Evolutionary conservation across 2,797 vertebrate species (phyloP).

Genomic region (Sebastes vulpes): DNA sequence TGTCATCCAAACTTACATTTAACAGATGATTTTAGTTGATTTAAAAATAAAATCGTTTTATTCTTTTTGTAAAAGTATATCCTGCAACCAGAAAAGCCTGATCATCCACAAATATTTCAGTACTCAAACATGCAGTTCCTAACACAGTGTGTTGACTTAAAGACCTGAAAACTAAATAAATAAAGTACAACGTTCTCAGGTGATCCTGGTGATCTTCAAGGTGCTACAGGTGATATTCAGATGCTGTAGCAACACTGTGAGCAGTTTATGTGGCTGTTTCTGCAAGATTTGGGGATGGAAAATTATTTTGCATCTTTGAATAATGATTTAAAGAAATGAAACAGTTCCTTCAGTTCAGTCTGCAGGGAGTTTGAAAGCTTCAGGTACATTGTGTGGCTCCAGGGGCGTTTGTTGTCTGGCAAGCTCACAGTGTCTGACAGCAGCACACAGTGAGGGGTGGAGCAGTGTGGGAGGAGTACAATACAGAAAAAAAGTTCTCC

Average conservation of each 20-base stretch:
- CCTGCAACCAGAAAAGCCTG: background rate
- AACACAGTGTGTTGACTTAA: background rate
- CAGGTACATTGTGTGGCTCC: background rate
- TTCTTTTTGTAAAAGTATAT: background rate
- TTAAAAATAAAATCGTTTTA: background rate
- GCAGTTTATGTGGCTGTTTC: background rate
- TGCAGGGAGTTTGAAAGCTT: background rate
- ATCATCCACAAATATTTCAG: background rate
- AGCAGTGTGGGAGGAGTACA: constrained; percentile 58
- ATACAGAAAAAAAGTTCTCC: background rate
- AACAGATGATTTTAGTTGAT: background rate
- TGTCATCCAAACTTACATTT: background rate
- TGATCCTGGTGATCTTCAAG: background rate
- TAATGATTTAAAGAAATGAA: background rate
- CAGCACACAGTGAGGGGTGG: constrained; percentile 38
- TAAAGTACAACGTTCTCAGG: background rate
- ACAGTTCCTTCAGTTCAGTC: background rate
- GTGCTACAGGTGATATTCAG: background rate
- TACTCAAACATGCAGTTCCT: background rate
- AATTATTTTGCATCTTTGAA: background rate
- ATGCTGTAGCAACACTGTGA: background rate
- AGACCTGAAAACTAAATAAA: background rate
- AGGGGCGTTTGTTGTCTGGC: background rate
- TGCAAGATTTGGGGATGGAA: background rate
- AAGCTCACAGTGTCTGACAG: background rate